phyloP scores from a whole-genome alignment of 2,888 invertebrate genomes.

The Limnephilus marmoratus region DNA sequence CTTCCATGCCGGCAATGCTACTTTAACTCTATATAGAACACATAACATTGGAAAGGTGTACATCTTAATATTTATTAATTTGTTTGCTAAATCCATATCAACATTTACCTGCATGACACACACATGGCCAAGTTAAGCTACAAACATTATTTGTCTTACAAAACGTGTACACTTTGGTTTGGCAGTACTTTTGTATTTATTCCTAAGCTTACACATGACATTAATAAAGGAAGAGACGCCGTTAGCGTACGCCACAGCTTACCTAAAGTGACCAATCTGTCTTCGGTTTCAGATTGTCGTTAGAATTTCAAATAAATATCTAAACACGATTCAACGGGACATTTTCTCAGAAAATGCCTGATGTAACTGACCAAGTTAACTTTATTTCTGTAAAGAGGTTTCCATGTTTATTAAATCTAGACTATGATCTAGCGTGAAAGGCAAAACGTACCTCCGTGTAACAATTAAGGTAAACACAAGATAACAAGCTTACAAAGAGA shows the following conservation, averaged over 20 bases:
- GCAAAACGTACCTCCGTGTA: constrained; percentile 44
- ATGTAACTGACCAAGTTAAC: constrained; percentile 9
- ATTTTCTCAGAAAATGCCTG: neutral
- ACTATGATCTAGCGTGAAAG: constrained; percentile 47
- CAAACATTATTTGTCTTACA: constrained; percentile 15
- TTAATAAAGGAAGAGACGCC: constrained; percentile 40
- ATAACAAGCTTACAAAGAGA: constrained; percentile 64
- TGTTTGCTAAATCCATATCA: constrained; percentile 55
- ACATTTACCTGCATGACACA: constrained; percentile 60
- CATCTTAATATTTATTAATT: constrained; percentile 56
- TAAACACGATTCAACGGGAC: constrained; percentile 8
- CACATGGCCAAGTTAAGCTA: constrained; percentile 38
- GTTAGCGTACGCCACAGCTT: neutral
- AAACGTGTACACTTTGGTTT: constrained; percentile 48
- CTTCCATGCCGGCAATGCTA: constrained; percentile 36
- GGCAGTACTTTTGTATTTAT: constrained; percentile 45
- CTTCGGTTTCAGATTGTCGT: constrained; percentile 5
- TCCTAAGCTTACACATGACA: neutral
- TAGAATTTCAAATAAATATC: constrained; percentile 19
- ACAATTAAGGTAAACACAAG: constrained; percentile 50
- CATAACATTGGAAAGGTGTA: constrained; percentile 60
- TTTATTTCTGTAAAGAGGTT: constrained; percentile 51
- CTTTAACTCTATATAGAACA: constrained; percentile 51
- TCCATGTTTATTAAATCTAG: constrained; percentile 38
- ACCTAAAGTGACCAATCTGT: constrained; percentile 26